Percentiles rank a stretch among this genome's conserved stretches.
Conservation (phyloP, 1,140 invertebrate genomes). For the Metaphire vulgaris region DNA sequence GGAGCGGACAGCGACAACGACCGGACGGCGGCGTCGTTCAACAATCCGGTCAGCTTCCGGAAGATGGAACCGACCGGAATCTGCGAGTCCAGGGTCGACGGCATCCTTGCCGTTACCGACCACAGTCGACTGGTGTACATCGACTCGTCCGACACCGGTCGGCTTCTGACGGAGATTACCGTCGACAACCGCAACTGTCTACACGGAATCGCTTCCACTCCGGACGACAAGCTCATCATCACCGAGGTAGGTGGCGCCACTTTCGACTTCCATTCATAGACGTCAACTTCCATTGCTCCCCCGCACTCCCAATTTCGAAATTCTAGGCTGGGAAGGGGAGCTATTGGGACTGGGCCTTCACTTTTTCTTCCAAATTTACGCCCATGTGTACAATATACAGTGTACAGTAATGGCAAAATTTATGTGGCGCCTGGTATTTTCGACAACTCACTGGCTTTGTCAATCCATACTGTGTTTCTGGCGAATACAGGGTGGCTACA, state of each 20-base stretch:
- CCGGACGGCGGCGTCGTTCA: not conserved
- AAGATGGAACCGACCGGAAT: not conserved
- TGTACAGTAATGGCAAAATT: too few relatives aligned
- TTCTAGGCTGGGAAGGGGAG: too few relatives aligned
- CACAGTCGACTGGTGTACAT: not conserved
- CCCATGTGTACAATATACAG: too few relatives aligned
- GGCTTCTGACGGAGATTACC: not conserved
- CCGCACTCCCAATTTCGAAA: too few relatives aligned
- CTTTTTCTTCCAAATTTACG: too few relatives aligned
- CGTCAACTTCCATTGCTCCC: too few relatives aligned
- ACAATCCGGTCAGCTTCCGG: not conserved
- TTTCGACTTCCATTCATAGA: too few relatives aligned
- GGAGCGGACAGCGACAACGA: not conserved
- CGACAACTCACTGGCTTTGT: too few relatives aligned
- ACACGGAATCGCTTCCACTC: not conserved
- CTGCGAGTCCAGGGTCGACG: not conserved
- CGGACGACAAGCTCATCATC: not conserved
- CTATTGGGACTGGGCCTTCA: too few relatives aligned
- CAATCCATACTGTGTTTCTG: too few relatives aligned
- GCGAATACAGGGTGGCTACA: too few relatives aligned
- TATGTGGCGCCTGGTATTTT: too few relatives aligned
- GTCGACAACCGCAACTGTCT: not conserved
- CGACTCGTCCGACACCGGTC: not conserved
- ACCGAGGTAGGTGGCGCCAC: not conserved
- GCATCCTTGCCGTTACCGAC: not conserved